phyloP scores from a whole-genome alignment of 2,113 vertebrate genomes.

The Pteruthius melanotis region DNA sequence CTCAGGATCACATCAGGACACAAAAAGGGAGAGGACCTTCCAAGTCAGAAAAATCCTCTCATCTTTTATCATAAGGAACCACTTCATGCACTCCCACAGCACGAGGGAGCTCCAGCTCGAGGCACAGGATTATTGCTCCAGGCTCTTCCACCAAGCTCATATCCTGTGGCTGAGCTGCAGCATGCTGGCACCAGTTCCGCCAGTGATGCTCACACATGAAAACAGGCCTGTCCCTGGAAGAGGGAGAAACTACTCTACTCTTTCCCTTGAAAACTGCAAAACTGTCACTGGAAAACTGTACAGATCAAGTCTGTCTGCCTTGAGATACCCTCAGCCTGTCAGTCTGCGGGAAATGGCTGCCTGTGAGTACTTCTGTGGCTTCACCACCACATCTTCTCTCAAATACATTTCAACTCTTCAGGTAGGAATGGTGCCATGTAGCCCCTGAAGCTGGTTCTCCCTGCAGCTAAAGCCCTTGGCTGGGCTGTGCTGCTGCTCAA shows the following conservation, averaged over 20 bases:
- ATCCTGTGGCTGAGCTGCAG: neutral
- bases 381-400: neutral
- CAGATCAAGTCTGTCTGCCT: neutral
- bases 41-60: neutral
- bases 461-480: rapidly evolving
- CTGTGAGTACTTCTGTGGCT: neutral
- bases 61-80: neutral
- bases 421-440: neutral
- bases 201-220: neutral
- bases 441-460: neutral
- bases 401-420: neutral
- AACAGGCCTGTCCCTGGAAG: neutral
- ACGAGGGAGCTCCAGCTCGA: neutral
- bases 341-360: neutral
- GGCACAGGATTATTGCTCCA: neutral
- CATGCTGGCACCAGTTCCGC: neutral
- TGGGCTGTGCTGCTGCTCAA: neutral
- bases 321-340: neutral
- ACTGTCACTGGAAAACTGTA: neutral
- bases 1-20: neutral
- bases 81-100: neutral
- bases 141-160: neutral
- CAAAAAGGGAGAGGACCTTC: neutral
- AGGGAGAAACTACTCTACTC: rapidly evolving
- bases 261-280: neutral